Evolutionary conservation across 2,888 invertebrate species (phyloP), one percentile per base, ranked within the genome.

Genomic region (Diachrysia chrysitis): DNA sequence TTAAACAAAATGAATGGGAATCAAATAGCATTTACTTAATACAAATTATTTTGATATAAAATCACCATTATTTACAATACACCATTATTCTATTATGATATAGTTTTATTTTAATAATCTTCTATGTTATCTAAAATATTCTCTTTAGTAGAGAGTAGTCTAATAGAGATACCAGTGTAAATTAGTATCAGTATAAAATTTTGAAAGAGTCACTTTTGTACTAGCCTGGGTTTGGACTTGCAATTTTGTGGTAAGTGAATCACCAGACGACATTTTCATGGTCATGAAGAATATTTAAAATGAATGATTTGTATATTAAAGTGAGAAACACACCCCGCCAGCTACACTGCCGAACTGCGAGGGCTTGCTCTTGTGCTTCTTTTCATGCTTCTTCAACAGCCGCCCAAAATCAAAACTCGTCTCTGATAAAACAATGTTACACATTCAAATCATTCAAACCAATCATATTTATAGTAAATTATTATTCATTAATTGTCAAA

Each of bases 321-420:
- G 64, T 75, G 61, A 76, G 32, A 68, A 76, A 84, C 83, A 79
- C 90, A 95, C 94, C 90, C 94, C 94, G 66, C 85, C 86, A 21
- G 91, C 89, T 12, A 93, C 89, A 79, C 91, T 93, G 46, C 73
- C 75, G 61, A 94, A 92, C 67, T 94, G 90, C 58, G 78, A 68
- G 14, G 94, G 94, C 73, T 89, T 94, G 55, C 70, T 73, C 85
- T 94, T 94, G 77, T 94, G 93, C 64, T 90, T 89, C 81, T 91
- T 92, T 69, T 86, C 87, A 78, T 91, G 88, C 21, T 89, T 87
- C 73, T 87, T 88, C 80, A 93, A 68, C 53, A 94, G 71, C 54
- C 86, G 86, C n/a, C 83, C 86, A 35, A 94, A 88, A 73, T 94
- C 90, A 72, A 93, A 93, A 69, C 88, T 90, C 55, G 83, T 89